Percentiles rank a stretch among this genome's conserved stretches.
Evolutionary conservation across 53 echinoderm and acorn worm species (phyloP).

Genomic region (Arbacia lixula): DNA sequence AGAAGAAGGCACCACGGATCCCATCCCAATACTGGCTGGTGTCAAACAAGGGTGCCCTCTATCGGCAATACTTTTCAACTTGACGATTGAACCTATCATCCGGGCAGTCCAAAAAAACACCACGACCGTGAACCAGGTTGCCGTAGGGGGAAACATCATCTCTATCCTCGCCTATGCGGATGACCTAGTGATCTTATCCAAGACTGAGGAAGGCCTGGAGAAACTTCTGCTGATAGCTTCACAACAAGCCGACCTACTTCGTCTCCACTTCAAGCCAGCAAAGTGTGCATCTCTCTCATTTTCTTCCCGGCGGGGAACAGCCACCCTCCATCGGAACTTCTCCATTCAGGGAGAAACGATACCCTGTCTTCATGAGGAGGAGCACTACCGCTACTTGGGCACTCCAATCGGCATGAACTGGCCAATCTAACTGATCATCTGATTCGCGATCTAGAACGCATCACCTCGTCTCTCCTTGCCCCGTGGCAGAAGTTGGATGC

Average conservation of each 20-base stretch:
- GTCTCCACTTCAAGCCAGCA: neutral
- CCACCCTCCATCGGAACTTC: neutral
- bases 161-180: neutral
- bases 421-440: neutral
- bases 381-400: slow-evolving; percentile 44
- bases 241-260: neutral
- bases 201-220: neutral
- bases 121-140: neutral
- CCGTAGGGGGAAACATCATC: neutral
- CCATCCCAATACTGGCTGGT: neutral
- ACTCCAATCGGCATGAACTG: slow-evolving; percentile 36
- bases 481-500: slow-evolving; percentile 55
- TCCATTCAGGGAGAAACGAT: neutral
- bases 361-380: slow-evolving; percentile 10
- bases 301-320: neutral
- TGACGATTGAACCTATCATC: slow-evolving; percentile 25
- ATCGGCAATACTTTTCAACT: slow-evolving; percentile 49
- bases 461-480: slow-evolving; percentile 35
- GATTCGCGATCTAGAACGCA: neutral
- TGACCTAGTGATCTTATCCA: neutral
- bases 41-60: slow-evolving; percentile 49
- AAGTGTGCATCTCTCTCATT: neutral
- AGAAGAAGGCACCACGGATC: too few species aligned
- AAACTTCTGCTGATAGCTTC: neutral
- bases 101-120: neutral